Percentiles rank a stretch among this genome's conserved stretches.
phyloP scores from a whole-genome alignment of 1,140 invertebrate species.

The Armadillidium nasatum region DNA sequence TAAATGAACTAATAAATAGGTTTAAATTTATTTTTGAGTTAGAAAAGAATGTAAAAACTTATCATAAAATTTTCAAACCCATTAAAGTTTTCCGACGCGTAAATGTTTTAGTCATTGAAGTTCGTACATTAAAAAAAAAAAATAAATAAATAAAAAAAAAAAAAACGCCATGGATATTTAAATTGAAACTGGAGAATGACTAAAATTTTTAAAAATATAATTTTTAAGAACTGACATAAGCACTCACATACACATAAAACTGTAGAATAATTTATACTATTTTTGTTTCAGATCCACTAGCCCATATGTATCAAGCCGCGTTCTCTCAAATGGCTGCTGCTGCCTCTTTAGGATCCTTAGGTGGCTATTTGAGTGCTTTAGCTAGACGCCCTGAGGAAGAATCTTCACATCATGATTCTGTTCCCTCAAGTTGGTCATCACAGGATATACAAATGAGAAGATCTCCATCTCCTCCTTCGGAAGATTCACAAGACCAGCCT shows the following conservation, averaged over 20 bases:
- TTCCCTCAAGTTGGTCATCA: conserved; percentile 17
- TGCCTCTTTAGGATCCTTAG: conserved; percentile 27
- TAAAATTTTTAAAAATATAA: too few relatives aligned
- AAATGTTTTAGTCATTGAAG: too few relatives aligned
- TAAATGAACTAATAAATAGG: too few relatives aligned
- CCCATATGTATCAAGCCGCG: conserved; percentile 36
- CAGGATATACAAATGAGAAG: conserved; percentile 25
- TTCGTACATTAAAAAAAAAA: too few relatives aligned
- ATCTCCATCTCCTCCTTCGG: conserved; percentile 39
- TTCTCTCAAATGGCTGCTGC: conserved; percentile 37
- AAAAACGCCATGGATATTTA: too few relatives aligned
- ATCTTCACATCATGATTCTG: conserved; percentile 16
- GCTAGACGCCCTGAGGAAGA: conserved; percentile 29
- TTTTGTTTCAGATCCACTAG: conserved; percentile 29
- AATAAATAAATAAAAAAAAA: too few relatives aligned
- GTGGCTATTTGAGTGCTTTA: conserved; percentile 32
- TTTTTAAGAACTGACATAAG: too few relatives aligned
- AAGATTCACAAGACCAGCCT: conserved; percentile 30
- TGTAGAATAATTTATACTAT: not conserved
- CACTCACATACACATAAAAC: not conserved
- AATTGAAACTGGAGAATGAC: too few relatives aligned
- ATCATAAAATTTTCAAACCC: too few relatives aligned
- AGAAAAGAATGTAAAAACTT: too few relatives aligned
- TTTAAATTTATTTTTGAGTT: too few relatives aligned
- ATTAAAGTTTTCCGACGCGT: too few relatives aligned